phyloP scores from a whole-genome alignment of 2,888 invertebrate genomes.

The Pedicia rivosa region DNA sequence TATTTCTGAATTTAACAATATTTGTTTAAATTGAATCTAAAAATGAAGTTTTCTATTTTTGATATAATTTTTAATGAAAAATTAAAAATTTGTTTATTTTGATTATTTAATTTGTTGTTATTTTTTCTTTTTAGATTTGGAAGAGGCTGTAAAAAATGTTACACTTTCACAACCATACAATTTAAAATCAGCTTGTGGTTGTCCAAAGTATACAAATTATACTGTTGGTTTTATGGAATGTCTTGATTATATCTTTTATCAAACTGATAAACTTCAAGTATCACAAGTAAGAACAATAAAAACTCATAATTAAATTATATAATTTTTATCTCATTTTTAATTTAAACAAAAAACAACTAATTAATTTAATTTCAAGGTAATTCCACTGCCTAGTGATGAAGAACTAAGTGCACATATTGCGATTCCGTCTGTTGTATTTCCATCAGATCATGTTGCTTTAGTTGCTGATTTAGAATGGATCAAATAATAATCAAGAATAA shows the following conservation, averaged over 20 bases:
- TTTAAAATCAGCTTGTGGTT: slow-evolving; percentile 68
- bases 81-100: slow-evolving; percentile 5
- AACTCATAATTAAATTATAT: too few species aligned
- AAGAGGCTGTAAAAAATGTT: slow-evolving; percentile 47
- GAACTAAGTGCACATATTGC: slow-evolving; percentile 59
- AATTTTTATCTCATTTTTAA: too few species aligned
- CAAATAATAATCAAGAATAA: slow-evolving; percentile 13
- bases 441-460: slow-evolving; percentile 87
- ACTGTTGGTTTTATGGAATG: slow-evolving; percentile 69
- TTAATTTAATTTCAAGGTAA: slow-evolving; percentile 33
- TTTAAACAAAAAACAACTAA: too few species aligned
- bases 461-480: slow-evolving; percentile 61
- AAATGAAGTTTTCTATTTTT: too few species aligned
- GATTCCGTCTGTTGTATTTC: slow-evolving; percentile 76
- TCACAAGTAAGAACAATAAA: slow-evolving; percentile 35
- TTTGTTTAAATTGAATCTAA: too few species aligned
- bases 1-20: too few species aligned
- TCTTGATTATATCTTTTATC: slow-evolving; percentile 83
- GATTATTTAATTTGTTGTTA: slow-evolving; percentile 3
- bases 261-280: slow-evolving; percentile 43
- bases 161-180: slow-evolving; percentile 44
- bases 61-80: too few species aligned
- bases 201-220: slow-evolving; percentile 70
- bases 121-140: slow-evolving; percentile 35
- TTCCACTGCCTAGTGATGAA: slow-evolving; percentile 66